These are phyloP conservation scores for Kryptolebias marmoratus DNA, from an alignment of 2,113 vertebrate genomes.

Conservation along the genomic window DNA sequence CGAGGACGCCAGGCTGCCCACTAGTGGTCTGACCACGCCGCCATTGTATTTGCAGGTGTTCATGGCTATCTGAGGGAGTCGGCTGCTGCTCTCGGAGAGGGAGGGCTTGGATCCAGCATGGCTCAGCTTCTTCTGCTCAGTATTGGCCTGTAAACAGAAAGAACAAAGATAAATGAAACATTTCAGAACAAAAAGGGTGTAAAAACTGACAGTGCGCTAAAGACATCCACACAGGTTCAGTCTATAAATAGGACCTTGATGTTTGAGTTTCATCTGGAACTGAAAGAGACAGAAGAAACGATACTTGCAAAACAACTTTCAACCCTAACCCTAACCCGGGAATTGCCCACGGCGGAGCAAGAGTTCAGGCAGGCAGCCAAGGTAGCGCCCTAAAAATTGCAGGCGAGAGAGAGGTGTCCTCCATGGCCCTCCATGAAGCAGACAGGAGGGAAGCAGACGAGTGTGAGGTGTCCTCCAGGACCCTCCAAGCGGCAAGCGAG, in stretches of 20 bases:
- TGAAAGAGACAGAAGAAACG: slow-evolving; percentile 17
- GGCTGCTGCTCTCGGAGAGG: slow-evolving; percentile 80
- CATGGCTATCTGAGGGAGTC: slow-evolving; percentile 89
- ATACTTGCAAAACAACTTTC: too few relatives aligned
- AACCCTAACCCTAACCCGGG: too few relatives aligned
- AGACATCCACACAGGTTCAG: slow-evolving; percentile 34
- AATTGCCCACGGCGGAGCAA: too few relatives aligned
- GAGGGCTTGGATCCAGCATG: slow-evolving; percentile 87
- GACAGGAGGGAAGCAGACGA: too few relatives aligned
- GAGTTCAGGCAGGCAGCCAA: too few relatives aligned
- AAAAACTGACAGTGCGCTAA: slow-evolving; percentile 30
- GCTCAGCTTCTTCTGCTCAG: slow-evolving; percentile 81
- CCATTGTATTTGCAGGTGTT: slow-evolving; percentile 91
- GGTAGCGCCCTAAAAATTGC: too few relatives aligned
- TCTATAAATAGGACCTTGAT: slow-evolving; percentile 57
- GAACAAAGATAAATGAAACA: slow-evolving; percentile 26
- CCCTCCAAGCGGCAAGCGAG: too few relatives aligned
- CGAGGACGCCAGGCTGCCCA: slow-evolving; percentile 80
- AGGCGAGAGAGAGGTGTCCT: too few relatives aligned
- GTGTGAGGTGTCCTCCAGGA: too few relatives aligned
- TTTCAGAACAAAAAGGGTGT: slow-evolving; percentile 32
- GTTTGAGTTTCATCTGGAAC: slow-evolving; percentile 52
- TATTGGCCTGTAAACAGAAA: slow-evolving; percentile 75
- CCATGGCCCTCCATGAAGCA: too few relatives aligned
- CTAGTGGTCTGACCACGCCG: slow-evolving; percentile 86